Percentiles rank a stretch among this genome's conserved stretches.
Evolutionary conservation across 2,113 vertebrate species (phyloP).

Genomic region (Pimephales promelas): DNA sequence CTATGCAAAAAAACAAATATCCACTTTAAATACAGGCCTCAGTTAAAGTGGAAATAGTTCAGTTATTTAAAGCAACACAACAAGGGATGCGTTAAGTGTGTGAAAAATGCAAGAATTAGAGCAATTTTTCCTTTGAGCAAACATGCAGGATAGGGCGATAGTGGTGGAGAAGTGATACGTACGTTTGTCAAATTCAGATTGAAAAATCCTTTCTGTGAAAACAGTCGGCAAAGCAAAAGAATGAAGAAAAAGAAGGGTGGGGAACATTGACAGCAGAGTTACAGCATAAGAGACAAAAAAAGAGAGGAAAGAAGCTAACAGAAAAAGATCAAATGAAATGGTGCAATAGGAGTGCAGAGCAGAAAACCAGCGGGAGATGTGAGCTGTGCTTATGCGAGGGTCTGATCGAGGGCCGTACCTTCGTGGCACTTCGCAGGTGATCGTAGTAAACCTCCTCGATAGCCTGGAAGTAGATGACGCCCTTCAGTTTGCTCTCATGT

Average conservation of each 20-base stretch:
- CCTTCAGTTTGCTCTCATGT: slow-evolving; percentile 95
- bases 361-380: slow-evolving; percentile 9
- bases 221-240: slow-evolving; percentile 58
- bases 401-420: slow-evolving; percentile 75
- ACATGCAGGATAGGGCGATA: slow-evolving; percentile 29
- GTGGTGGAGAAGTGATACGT: slow-evolving; percentile 62
- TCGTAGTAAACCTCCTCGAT: slow-evolving; percentile 98
- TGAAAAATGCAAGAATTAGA: background rate
- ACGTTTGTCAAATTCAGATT: slow-evolving; percentile 72
- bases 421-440: slow-evolving; percentile 92
- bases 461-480: slow-evolving; percentile 98
- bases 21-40: background rate
- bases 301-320: background rate
- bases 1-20: background rate
- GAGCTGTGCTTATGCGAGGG: background rate
- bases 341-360: slow-evolving; percentile 14
- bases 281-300: slow-evolving; percentile 17
- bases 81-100: background rate
- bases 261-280: slow-evolving; percentile 43
- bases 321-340: slow-evolving; percentile 13
- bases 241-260: slow-evolving; percentile 46
- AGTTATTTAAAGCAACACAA: slow-evolving; percentile 19
- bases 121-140: background rate
- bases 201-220: slow-evolving; percentile 72
- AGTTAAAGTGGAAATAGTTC: background rate